Evolutionary conservation across 2,888 invertebrate species (phyloP), one percentile per base, ranked within the genome.

Genomic region (Plagiodera versicolora): DNA sequence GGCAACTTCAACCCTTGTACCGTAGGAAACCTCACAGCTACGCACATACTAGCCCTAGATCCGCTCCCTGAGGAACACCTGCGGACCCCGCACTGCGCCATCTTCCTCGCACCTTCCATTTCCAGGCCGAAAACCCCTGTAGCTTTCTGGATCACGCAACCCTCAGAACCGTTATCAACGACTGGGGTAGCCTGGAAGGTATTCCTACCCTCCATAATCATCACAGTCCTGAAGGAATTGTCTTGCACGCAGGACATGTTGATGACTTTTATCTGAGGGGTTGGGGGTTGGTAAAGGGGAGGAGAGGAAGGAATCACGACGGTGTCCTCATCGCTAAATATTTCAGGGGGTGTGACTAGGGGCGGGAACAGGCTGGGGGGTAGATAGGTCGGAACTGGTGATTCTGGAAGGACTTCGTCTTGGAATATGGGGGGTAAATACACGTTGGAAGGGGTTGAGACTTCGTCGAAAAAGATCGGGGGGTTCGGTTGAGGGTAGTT

Each of bases 1-100:
- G 80, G 81, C 6, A 86, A 78, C 71, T 81, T 81, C 61, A 86
- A 75, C 4, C 84, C 85, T 19, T 79, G 70, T 9, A 86, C 81
- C 0, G 81, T 78, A 0, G 86, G 85, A 73, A 86, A 83, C 47
- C 86, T 76, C 4, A 86, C 45, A 3, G 80, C 79, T n/a, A 85
- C 71, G 65, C 86, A 86, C 67, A 85, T 80, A 70, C 83, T 82
- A n/a, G 58, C 49, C 30, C 68, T 65, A 18, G 64, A 56, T 48
- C 66, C 59, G 16, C 55, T 52, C 28, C 67, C 65, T 1, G 79
- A 32, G 48, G 51, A 75, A 70, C 85, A 86, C 58, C 80, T 74
- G 1, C 74, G 73, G 0, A 86, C 81, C 0, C 85, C 86, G 67
- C 86, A 86, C 32, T 78, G 78, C 57, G 77, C 74, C 72, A 86